A percentile compares a stretch with the other conserved stretches of the same genome.
Conservation (phyloP, 1,140 invertebrate genomes). For the Drosophila neocordata region DNA sequence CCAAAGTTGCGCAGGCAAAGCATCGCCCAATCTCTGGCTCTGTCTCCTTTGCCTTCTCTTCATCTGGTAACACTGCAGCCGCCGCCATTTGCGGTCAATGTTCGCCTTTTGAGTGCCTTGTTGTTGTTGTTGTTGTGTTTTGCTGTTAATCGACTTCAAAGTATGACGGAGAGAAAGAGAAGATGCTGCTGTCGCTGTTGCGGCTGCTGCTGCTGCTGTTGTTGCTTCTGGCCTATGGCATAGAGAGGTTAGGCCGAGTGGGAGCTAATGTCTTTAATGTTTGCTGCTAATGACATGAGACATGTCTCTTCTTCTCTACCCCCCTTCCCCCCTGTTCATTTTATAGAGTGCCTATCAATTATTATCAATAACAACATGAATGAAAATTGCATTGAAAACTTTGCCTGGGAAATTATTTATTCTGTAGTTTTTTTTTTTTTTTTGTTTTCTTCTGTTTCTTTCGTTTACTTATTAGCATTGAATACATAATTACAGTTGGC, state of each 20-base stretch:
- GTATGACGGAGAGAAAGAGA: slow-evolving; percentile 41
- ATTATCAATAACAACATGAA: slow-evolving; percentile 8
- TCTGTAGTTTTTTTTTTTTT: neutral
- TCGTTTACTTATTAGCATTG: neutral
- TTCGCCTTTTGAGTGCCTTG: slow-evolving; percentile 41
- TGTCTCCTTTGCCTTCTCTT: neutral
- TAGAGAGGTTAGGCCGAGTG: slow-evolving; percentile 26
- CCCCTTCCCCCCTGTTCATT: too few relatives aligned
- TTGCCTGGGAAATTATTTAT: neutral
- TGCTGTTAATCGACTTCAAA: slow-evolving; percentile 58
- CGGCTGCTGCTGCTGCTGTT: neutral
- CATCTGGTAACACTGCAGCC: slow-evolving; percentile 10
- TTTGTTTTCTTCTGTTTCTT: too few relatives aligned
- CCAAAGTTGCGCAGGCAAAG: slow-evolving; percentile 66
- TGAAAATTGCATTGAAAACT: slow-evolving; percentile 3
- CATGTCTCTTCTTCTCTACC: too few relatives aligned
- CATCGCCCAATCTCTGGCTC: slow-evolving; percentile 20
- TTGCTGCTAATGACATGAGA: slow-evolving; percentile 25
- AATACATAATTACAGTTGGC: neutral
- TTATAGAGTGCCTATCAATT: slow-evolving; percentile 7
- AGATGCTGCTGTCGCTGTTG: neutral
- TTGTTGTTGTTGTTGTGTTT: slow-evolving; percentile 31
- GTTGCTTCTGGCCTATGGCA: neutral
- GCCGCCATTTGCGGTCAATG: slow-evolving; percentile 60
- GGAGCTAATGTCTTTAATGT: slow-evolving; percentile 51